Base-by-base conservation (phyloP, 1,140 invertebrate genomes). In the Vanessa tameamea region DNA sequence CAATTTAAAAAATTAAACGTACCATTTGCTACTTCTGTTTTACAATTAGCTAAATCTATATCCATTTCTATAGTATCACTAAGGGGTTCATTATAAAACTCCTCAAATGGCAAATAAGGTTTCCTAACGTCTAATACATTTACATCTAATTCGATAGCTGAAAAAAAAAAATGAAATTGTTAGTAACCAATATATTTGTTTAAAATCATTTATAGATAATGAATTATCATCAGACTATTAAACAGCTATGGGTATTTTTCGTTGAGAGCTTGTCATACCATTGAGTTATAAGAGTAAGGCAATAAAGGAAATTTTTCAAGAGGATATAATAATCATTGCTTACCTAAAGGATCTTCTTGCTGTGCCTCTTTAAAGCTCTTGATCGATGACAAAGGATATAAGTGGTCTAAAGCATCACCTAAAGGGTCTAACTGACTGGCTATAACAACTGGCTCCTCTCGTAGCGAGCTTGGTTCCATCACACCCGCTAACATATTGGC, bases 1-100 rank as follows among this genome's bases (percentile, higher is more conserved):
- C 26, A 31, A 31, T 31, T 57, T 48, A 63, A 53, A 23, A 48
- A 64, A 72, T 59, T 51, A 26, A 64, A 83, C 89, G 88, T 66
- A 92, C 89, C 72, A 66, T 78, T 87, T 78, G 80, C 83, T 69
- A 90, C 81, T 75, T 95, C 95, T 73, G 94, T 96, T 90, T 97
- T 97, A 85, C 97, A 98, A 87, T 97, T 97, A 9, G 97, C 96
- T 93, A 98, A 98, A 91, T 99, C 98, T 85, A 96, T 96, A 88
- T 98, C 97, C 96, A 98, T 98, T 91, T 98, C 97, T 67, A 99
- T 96, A 66, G 95, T 95, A 88, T 99, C 98, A 90, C 97, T 98
- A 2, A 99, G 92, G 3, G 97, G 96, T 88, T 99, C 98, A 86
- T 99, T 99, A 86, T 98, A 98, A 92, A 99, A 99, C 78, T 98